phyloP scores from a whole-genome alignment of 1,140 invertebrate species.

The Notospermus geniculatus region DNA sequence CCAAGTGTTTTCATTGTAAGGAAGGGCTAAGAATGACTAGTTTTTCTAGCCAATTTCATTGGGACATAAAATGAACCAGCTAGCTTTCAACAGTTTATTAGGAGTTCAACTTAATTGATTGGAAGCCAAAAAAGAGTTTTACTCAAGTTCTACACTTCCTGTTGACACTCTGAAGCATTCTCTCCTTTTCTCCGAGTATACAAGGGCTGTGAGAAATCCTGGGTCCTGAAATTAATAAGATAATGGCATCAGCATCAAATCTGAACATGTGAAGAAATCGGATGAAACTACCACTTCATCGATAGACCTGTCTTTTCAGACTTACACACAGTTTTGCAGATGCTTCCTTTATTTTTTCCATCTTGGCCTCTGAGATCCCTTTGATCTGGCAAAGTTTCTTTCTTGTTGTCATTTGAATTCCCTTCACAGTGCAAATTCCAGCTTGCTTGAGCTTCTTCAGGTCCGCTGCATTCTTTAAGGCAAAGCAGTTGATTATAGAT shows the following conservation, averaged over 20 bases:
- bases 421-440: conserved; percentile 76
- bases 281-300: conserved; percentile 5
- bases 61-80: too few species aligned
- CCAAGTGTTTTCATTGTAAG: too few species aligned
- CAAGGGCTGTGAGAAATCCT: conserved; percentile 72
- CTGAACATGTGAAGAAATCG: not conserved
- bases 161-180: conserved; percentile 72
- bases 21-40: too few species aligned
- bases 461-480: conserved; percentile 62
- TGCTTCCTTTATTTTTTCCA: conserved; percentile 82
- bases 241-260: too few species aligned
- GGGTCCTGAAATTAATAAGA: conserved; percentile 40
- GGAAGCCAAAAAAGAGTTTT: conserved; percentile 45
- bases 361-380: conserved; percentile 77
- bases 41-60: too few species aligned
- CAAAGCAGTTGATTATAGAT: conserved; percentile 5
- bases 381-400: conserved; percentile 73
- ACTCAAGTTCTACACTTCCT: conserved; percentile 73
- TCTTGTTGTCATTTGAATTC: conserved; percentile 76
- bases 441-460: conserved; percentile 75
- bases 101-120: too few species aligned
- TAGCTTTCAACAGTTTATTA: conserved; percentile 5
- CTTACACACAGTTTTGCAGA: conserved; percentile 60
- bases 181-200: conserved; percentile 71
- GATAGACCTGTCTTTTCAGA: too few species aligned